Evolutionary conservation across 1,140 invertebrate genomes (phyloP).

Genomic region (Dolichoris vasculosae): DNA sequence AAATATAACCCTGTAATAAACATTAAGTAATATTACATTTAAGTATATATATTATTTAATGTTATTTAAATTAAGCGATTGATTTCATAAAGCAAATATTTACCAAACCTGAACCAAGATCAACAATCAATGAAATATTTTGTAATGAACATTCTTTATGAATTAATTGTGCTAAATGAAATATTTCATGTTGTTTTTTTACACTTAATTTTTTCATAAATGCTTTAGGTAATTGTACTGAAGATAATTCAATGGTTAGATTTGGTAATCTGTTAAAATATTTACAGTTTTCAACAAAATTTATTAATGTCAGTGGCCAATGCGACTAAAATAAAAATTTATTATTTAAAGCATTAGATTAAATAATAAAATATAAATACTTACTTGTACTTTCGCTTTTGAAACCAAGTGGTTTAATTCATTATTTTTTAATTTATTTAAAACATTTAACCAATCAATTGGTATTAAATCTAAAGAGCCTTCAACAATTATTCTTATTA

Average conservation of each 20-base stretch:
- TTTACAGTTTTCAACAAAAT: slow-evolving; percentile 69
- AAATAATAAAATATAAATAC: slow-evolving; percentile 4
- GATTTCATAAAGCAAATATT: slow-evolving; percentile 56
- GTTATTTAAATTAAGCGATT: neutral
- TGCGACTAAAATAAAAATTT: slow-evolving; percentile 62
- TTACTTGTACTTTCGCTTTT: slow-evolving; percentile 19
- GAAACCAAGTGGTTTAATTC: slow-evolving; percentile 73
- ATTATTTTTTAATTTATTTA: slow-evolving; percentile 69
- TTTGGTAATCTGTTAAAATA: slow-evolving; percentile 60
- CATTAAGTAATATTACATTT: slow-evolving; percentile 50
- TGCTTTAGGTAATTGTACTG: slow-evolving; percentile 59
- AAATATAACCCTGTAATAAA: slow-evolving; percentile 82
- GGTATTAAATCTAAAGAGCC: slow-evolving; percentile 76
- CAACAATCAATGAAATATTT: slow-evolving; percentile 79
- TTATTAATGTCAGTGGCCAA: slow-evolving; percentile 69
- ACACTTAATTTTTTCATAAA: slow-evolving; percentile 71
- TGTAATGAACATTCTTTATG: slow-evolving; percentile 73
- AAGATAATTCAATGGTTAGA: slow-evolving; percentile 29
- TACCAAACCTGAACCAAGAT: slow-evolving; percentile 88
- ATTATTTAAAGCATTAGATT: neutral
- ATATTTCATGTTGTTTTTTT: slow-evolving; percentile 84
- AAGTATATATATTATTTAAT: slow-evolving; percentile 2
- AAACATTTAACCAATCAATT: slow-evolving; percentile 72
- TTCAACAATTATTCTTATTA: slow-evolving; percentile 79
- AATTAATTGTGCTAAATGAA: slow-evolving; percentile 77